Percentiles rank a stretch among this genome's conserved stretches.
Conservation (phyloP, 2,113 vertebrate genomes). For the Strigops habroptila region DNA sequence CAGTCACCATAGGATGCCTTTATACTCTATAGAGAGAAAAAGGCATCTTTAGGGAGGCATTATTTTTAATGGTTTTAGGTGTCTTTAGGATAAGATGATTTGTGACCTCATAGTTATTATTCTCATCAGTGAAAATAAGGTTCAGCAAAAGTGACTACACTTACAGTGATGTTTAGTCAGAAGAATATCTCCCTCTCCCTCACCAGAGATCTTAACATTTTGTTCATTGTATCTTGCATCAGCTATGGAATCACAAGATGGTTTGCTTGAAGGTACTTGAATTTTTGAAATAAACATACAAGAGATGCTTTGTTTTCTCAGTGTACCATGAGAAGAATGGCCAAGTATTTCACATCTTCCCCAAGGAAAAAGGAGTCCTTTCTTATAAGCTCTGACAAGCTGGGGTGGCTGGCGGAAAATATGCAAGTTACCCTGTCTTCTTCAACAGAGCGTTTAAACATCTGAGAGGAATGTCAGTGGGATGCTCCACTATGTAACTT, state of each 20-base stretch:
- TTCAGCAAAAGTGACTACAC: background rate
- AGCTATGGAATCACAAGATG: background rate
- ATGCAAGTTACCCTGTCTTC: background rate
- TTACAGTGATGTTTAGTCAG: background rate
- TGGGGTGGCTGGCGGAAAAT: background rate
- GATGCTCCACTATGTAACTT: background rate
- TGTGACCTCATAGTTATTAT: background rate
- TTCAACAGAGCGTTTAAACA: background rate
- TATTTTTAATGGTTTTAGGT: background rate
- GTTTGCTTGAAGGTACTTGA: background rate
- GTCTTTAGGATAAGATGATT: background rate
- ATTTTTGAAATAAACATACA: background rate
- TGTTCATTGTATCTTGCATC: background rate
- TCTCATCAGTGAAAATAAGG: background rate
- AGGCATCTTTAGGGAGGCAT: background rate
- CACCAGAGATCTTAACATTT: background rate
- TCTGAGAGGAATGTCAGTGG: background rate
- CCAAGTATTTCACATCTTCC: background rate
- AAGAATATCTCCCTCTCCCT: background rate
- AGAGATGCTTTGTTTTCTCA: background rate
- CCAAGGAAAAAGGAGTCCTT: background rate
- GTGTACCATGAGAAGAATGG: background rate
- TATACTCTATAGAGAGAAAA: background rate
- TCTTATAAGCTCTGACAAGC: background rate
- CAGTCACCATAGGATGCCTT: background rate